Evolutionary conservation across 53 echinoderm and acorn worm species (phyloP).

Genomic region (Henricia sp.): DNA sequence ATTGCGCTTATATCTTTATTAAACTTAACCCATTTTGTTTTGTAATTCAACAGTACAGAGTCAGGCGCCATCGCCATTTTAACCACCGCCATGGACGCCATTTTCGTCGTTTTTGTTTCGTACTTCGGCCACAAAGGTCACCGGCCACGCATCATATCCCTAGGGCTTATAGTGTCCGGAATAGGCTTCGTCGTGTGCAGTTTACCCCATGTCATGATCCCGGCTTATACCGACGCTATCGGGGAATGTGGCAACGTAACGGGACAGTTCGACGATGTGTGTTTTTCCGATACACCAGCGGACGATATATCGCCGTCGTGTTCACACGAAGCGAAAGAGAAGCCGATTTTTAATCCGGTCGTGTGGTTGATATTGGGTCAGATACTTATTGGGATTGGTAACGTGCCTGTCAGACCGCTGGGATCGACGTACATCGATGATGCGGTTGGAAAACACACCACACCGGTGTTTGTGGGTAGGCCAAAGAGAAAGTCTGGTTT

Average conservation of each 20-base stretch:
- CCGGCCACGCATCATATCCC: conserved; percentile 63
- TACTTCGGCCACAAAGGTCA: conserved; percentile 73
- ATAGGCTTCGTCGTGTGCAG: conserved; percentile 63
- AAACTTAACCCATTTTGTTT: too few species aligned
- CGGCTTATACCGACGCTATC: not conserved
- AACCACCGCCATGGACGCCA: conserved; percentile 49
- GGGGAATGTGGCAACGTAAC: not conserved
- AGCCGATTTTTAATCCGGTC: conserved; percentile 4
- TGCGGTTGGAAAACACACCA: conserved; percentile 65
- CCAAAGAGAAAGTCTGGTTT: too few species aligned
- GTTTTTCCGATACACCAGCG: too few species aligned
- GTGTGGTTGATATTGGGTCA: conserved; percentile 74
- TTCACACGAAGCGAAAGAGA: not conserved
- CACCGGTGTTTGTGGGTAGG: conserved; percentile 71
- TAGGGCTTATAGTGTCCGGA: conserved; percentile 49
- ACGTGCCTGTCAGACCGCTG: conserved; percentile 59
- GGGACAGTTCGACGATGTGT: not conserved
- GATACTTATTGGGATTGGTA: conserved; percentile 72
- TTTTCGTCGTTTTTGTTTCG: conserved; percentile 61
- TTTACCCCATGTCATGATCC: conserved; percentile 61
- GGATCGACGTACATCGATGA: conserved; percentile 77
- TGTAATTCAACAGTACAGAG: conserved; percentile 61
- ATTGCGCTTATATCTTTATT: too few species aligned
- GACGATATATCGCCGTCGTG: not conserved
- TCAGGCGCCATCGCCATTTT: conserved; percentile 55